Conservation (phyloP, 2,888 invertebrate species). For the Cryptus viduatorius region DNA sequence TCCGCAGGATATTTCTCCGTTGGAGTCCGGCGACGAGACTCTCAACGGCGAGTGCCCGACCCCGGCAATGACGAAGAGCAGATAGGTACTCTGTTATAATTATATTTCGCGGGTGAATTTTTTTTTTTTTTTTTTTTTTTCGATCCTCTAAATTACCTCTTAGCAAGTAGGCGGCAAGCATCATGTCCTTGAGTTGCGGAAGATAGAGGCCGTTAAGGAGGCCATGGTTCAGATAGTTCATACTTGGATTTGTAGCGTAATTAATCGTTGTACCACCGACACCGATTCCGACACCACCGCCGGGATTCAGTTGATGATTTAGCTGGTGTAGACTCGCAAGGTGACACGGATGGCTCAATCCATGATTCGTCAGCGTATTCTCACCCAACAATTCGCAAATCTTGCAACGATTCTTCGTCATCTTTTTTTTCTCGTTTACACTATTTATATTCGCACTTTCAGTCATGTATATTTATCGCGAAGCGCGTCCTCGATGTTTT, state of each 20-base stretch:
- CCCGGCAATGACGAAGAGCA: neutral
- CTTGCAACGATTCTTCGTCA: constrained; percentile 81
- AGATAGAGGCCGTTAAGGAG: constrained; percentile 85
- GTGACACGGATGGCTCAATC: constrained; percentile 80
- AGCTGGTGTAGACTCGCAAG: constrained; percentile 78
- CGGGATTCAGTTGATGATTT: constrained; percentile 74
- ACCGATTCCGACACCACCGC: constrained; percentile 65
- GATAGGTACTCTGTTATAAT: neutral
- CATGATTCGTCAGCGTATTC: constrained; percentile 75
- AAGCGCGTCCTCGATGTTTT: neutral
- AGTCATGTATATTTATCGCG: constrained; percentile 50
- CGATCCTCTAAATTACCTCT: constrained; percentile 85
- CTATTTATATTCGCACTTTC: constrained; percentile 55
- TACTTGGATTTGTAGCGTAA: constrained; percentile 73
- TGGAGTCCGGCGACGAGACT: constrained; percentile 16
- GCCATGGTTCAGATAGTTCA: constrained; percentile 77
- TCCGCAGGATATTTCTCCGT: constrained; percentile 28
- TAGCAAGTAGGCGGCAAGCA: constrained; percentile 88
- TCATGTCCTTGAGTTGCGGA: constrained; percentile 88
- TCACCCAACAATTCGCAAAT: constrained; percentile 81
- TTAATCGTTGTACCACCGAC: constrained; percentile 74
- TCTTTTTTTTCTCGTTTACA: constrained; percentile 64
- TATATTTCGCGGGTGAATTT: neutral
- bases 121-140: neutral
- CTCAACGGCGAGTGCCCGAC: neutral